These are phyloP conservation scores for Chaenogobius annularis DNA, from an alignment of 2,113 vertebrate genomes.

Conservation along the genomic window DNA sequence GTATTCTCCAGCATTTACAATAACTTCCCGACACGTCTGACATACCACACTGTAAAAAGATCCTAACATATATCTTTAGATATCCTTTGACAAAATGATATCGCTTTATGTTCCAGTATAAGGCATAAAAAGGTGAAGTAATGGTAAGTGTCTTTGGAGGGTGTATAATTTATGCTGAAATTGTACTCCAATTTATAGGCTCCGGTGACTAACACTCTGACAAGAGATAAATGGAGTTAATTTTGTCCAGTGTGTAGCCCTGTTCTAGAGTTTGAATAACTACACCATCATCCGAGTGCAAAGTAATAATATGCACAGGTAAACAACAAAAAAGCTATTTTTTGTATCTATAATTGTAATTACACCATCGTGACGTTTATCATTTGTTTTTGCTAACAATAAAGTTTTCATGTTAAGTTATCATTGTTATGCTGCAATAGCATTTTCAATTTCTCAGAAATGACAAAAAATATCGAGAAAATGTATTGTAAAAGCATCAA, in stretches of 20 bases:
- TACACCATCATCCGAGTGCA: not conserved
- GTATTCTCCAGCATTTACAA: no score
- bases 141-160: no score
- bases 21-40: no score
- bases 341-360: not conserved
- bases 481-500: no score
- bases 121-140: no score
- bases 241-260: slow-evolving; percentile 53
- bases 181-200: slow-evolving; percentile 38
- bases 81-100: no score
- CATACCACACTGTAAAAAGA: no score
- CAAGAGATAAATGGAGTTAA: slow-evolving; percentile 68
- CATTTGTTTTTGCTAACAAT: not conserved
- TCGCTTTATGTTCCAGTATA: no score
- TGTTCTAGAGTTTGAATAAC: slow-evolving; percentile 12
- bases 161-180: slow-evolving; percentile 3
- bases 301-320: not conserved
- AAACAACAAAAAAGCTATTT: not conserved
- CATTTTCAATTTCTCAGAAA: not conserved
- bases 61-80: no score
- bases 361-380: not conserved
- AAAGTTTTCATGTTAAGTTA: not conserved
- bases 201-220: slow-evolving; percentile 42
- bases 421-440: not conserved
- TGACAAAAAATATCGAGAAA: not conserved